phyloP scores from a whole-genome alignment of 2,797 vertebrate genomes.

The Myioborus miniatus region DNA sequence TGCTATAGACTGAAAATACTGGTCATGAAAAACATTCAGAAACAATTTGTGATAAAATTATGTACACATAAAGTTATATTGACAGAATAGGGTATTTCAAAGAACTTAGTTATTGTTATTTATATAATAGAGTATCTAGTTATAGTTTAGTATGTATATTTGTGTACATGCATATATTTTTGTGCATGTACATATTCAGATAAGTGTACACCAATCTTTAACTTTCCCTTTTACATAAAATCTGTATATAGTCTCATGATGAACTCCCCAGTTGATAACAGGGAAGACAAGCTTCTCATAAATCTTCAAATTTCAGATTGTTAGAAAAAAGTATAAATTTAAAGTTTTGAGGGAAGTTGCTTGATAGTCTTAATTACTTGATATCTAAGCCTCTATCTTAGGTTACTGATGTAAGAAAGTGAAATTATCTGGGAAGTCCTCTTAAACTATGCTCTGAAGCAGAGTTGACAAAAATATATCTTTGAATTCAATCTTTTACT shows the following conservation, averaged over 20 bases:
- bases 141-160: not conserved
- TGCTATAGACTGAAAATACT: not conserved
- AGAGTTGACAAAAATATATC: not conserved
- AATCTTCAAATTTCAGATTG: not conserved
- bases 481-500: not conserved
- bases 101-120: not conserved
- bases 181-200: not conserved
- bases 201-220: not conserved
- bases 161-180: not conserved
- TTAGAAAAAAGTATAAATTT: not conserved
- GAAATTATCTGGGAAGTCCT: not conserved
- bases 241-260: not conserved
- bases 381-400: not conserved
- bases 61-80: not conserved
- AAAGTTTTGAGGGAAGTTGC: not conserved
- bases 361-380: not conserved
- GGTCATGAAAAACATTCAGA: not conserved
- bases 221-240: not conserved
- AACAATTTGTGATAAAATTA: not conserved
- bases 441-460: not conserved
- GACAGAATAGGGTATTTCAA: not conserved
- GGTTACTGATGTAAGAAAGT: not conserved
- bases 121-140: not conserved
- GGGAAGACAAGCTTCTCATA: not conserved
- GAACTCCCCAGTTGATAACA: not conserved